Percentiles rank a stretch among this genome's conserved stretches.
These are phyloP conservation scores for Jaculus jaculus DNA, from an alignment of 2,113 vertebrate genomes.

Conservation along the genomic window DNA sequence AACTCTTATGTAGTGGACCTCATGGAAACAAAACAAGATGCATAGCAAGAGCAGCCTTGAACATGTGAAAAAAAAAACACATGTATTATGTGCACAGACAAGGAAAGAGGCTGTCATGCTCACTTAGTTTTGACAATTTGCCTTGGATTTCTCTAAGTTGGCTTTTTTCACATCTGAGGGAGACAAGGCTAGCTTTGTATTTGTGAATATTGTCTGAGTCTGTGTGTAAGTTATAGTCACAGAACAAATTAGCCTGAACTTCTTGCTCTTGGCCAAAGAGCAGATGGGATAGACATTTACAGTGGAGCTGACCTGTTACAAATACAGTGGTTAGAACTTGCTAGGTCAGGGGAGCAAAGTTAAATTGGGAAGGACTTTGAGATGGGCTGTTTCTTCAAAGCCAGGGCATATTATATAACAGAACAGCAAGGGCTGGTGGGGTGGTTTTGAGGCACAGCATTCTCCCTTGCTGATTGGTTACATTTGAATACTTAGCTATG, in stretches of 20 bases:
- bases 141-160: not conserved
- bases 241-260: not conserved
- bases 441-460: not conserved
- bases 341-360: slow-evolving; percentile 43
- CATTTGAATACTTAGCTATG: not conserved
- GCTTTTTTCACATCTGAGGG: not conserved
- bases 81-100: accelerated
- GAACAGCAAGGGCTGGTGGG: not conserved
- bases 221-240: not conserved
- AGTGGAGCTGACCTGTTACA: not conserved
- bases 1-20: not conserved
- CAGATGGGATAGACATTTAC: slow-evolving; percentile 16
- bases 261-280: slow-evolving; percentile 20
- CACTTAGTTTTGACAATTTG: not conserved
- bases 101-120: not conserved
- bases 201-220: not conserved
- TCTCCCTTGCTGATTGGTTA: not conserved
- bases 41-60: not conserved
- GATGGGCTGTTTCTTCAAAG: not conserved
- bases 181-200: not conserved
- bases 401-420: not conserved
- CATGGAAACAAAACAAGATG: not conserved
- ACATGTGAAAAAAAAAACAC: not conserved
- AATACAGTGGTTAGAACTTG: slow-evolving; percentile 5
- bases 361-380: slow-evolving; percentile 14